These are phyloP conservation scores for Illadopsis cleaveri DNA, from an alignment of 2,113 vertebrate species.

Conservation along the genomic window DNA sequence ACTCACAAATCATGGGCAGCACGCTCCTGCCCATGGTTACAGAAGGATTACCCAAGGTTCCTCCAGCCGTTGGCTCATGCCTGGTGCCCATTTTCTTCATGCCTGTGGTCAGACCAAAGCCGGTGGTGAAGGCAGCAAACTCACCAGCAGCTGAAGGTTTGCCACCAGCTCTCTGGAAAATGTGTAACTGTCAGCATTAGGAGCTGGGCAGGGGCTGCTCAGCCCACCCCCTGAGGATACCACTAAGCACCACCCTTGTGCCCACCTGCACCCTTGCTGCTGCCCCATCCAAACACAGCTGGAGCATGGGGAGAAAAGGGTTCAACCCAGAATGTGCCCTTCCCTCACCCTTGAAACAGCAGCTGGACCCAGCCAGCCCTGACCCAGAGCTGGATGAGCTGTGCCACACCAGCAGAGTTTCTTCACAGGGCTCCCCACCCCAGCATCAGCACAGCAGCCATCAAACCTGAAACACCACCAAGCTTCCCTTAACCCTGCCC, in stretches of 20 bases:
- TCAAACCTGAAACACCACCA: background rate
- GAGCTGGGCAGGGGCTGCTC: background rate
- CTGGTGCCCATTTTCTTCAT: conserved; percentile 36
- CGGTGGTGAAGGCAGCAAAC: background rate
- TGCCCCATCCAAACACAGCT: background rate
- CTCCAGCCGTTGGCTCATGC: conserved; percentile 8
- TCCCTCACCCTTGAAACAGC: background rate
- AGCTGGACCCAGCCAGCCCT: background rate
- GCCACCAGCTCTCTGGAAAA: conserved; percentile 9
- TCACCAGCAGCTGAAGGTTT: conserved; percentile 9
- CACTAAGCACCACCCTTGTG: background rate
- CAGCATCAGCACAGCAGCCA: background rate
- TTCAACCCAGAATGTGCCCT: background rate
- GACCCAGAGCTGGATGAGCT: background rate
- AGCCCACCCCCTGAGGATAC: background rate
- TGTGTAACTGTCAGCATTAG: accelerated
- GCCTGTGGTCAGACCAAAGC: conserved; percentile 57
- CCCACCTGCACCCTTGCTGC: background rate
- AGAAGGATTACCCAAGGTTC: conserved; percentile 38
- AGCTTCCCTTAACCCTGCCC: background rate
- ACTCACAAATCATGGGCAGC: background rate
- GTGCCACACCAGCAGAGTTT: background rate
- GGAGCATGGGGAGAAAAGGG: background rate
- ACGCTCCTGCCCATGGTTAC: background rate
- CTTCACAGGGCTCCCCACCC: background rate